phyloP scores from a whole-genome alignment of 2,113 vertebrate species.

The Coracopsis vasa region DNA sequence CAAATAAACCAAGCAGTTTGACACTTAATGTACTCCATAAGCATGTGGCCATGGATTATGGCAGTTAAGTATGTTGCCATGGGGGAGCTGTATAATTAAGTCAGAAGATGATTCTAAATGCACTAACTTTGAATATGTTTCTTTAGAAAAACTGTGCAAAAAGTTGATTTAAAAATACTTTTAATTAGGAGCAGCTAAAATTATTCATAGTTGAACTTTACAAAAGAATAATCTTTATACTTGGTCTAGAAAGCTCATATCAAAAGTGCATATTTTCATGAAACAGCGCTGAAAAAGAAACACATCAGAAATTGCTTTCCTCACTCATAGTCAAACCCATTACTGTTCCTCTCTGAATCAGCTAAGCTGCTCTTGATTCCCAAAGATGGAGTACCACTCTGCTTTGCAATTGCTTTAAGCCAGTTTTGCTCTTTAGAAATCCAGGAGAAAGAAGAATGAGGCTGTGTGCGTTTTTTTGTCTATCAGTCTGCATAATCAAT shows the following conservation, averaged over 20 bases:
- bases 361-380: neutral
- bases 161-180: neutral
- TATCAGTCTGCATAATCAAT: conserved; percentile 60
- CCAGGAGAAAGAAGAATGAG: conserved; percentile 30
- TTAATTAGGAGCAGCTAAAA: neutral
- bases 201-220: neutral
- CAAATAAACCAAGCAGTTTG: neutral
- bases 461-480: conserved; percentile 7
- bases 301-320: neutral
- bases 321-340: neutral
- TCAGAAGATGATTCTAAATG: neutral
- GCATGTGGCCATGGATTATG: neutral
- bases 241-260: neutral
- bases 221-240: neutral
- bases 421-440: conserved; percentile 33
- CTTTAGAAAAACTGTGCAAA: neutral
- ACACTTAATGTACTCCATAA: neutral
- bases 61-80: neutral
- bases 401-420: neutral
- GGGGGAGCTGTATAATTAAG: neutral
- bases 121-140: neutral
- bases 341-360: neutral
- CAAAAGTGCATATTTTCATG: neutral
- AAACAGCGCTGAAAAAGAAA: neutral
- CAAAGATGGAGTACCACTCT: neutral